A percentile compares a stretch with the other conserved stretches of the same genome.
phyloP scores from a whole-genome alignment of 2,888 invertebrate genomes.

The Spilarctia lutea region DNA sequence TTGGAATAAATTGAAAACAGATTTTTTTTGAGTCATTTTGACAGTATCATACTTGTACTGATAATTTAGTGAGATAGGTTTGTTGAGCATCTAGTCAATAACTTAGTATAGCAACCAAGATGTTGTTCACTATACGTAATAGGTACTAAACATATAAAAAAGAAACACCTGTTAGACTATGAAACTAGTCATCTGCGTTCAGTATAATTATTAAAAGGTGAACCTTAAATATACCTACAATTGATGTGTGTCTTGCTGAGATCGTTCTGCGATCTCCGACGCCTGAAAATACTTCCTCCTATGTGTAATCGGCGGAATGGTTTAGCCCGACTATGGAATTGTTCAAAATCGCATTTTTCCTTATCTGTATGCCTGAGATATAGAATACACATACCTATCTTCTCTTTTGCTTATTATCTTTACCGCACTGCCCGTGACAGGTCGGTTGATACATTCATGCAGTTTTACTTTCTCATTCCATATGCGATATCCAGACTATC shows the following conservation, averaged over 20 bases:
- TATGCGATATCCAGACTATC: not conserved
- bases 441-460: not conserved
- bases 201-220: not conserved
- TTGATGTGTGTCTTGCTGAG: not conserved
- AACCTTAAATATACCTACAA: too few relatives aligned
- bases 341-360: too few relatives aligned
- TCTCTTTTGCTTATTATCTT: not conserved
- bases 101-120: not conserved
- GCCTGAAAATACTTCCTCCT: too few relatives aligned
- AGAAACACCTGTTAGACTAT: not conserved
- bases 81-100: too few relatives aligned
- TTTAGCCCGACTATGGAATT: too few relatives aligned
- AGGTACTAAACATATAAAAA: not conserved
- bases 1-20: not conserved
- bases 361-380: too few relatives aligned
- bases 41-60: not conserved
- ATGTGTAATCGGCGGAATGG: too few relatives aligned
- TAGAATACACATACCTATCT: not conserved
- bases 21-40: not conserved
- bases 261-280: too few relatives aligned
- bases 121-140: not conserved
- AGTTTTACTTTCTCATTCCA: not conserved
- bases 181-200: not conserved
- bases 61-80: not conserved
- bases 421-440: not conserved